Evolutionary conservation across 2,888 invertebrate species (phyloP).

Genomic region (Drosophila merina): DNA sequence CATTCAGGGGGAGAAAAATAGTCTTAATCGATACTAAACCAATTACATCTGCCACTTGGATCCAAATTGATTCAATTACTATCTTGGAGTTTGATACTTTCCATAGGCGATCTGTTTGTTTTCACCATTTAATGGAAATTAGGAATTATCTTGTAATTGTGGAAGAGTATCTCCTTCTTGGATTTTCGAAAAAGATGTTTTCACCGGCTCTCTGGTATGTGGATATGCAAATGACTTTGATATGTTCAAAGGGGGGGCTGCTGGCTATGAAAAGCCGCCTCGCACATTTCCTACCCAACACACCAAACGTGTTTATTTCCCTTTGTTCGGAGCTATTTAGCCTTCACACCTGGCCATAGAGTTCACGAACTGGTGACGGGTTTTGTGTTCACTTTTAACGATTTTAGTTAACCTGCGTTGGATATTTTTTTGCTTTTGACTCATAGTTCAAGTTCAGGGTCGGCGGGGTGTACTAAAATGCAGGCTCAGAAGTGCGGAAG

Average conservation of each 20-base stretch:
- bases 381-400: constrained; percentile 56
- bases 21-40: no score
- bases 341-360: constrained; percentile 74
- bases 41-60: no score
- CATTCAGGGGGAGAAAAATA: no score
- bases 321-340: constrained; percentile 50
- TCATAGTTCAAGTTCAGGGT: constrained; percentile 72
- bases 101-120: no score
- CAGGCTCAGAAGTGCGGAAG: constrained; percentile 54
- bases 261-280: constrained; percentile 28
- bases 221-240: constrained; percentile 42
- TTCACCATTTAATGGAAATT: no score
- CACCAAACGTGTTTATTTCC: constrained; percentile 43
- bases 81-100: no score
- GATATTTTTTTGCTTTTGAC: neutral
- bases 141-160: no score
- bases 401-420: constrained; percentile 39
- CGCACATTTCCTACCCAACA: constrained; percentile 33
- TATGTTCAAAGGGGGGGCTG: neutral
- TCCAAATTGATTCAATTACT: neutral
- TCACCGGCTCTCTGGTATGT: constrained; percentile 4
- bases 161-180: no score
- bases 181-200: neutral
- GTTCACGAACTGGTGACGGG: constrained; percentile 60
- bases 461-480: constrained; percentile 38